Evolutionary conservation across 1,140 invertebrate species (phyloP).

Genomic region (Littorina saxatilis): DNA sequence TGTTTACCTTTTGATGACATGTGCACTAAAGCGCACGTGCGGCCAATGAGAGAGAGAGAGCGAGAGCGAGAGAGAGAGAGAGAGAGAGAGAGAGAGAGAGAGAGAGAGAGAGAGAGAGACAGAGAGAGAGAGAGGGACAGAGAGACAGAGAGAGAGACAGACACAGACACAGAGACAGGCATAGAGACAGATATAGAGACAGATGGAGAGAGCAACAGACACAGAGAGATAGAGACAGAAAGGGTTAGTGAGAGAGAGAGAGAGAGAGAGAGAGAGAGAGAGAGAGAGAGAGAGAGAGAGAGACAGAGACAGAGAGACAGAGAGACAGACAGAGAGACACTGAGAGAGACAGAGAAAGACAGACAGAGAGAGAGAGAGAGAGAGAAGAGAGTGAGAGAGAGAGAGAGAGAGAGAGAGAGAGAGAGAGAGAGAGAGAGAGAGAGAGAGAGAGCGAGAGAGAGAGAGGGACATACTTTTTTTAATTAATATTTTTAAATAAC

Average conservation of each 20-base stretch:
- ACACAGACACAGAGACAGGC: too few relatives aligned
- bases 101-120: too few relatives aligned
- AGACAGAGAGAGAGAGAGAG: neutral
- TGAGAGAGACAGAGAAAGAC: neutral
- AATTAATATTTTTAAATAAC: too few relatives aligned
- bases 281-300: neutral
- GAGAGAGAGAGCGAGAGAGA: conserved; percentile 5
- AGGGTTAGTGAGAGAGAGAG: neutral
- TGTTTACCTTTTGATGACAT: too few relatives aligned
- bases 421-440: neutral
- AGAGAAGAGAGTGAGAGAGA: neutral
- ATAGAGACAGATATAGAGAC: neutral
- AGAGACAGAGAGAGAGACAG: too few relatives aligned
- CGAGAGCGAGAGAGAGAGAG: too few relatives aligned
- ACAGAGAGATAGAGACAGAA: neutral
- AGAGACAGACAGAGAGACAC: neutral
- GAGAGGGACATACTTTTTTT: too few relatives aligned
- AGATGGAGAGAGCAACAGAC: too few relatives aligned
- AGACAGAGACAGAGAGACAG: neutral
- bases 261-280: neutral
- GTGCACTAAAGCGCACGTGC: too few relatives aligned
- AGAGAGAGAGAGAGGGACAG: too few relatives aligned
- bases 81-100: neutral
- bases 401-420: neutral
- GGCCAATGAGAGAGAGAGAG: neutral